Percentiles rank a stretch among this genome's conserved stretches.
Conservation (phyloP, 1,140 invertebrate genomes). For the Diuraphis noxia region DNA sequence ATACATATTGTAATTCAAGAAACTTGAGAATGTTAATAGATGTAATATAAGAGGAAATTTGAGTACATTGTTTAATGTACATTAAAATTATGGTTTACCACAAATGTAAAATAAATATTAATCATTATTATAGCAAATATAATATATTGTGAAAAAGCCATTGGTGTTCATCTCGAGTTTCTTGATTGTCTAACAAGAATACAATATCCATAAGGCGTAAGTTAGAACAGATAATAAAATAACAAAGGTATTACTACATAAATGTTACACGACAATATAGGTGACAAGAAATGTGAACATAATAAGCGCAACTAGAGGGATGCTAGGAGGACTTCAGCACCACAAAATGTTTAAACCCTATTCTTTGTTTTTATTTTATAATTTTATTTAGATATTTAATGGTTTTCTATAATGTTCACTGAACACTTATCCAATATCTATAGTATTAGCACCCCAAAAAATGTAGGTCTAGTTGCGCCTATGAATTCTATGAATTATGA, state of each 20-base stretch:
- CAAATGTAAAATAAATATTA: conserved; percentile 35
- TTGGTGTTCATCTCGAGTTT: conserved; percentile 44
- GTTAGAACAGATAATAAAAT: conserved; percentile 34
- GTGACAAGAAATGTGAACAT: background rate
- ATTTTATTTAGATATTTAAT: background rate
- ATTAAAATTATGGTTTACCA: conserved; percentile 37
- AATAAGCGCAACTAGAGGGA: background rate
- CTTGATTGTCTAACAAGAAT: conserved; percentile 53
- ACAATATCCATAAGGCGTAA: conserved; percentile 12
- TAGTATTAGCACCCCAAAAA: background rate
- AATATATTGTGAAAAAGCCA: conserved; percentile 34
- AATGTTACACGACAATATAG: background rate
- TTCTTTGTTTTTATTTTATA: conserved; percentile 7
- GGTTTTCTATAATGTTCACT: background rate
- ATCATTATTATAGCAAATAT: conserved; percentile 30
- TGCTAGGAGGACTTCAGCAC: background rate
- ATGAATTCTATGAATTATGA: background rate
- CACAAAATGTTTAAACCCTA: background rate
- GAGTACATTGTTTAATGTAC: background rate
- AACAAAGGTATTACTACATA: background rate
- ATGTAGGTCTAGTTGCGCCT: background rate
- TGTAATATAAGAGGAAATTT: background rate
- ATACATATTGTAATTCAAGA: conserved; percentile 45
- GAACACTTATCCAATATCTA: background rate
- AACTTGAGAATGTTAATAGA: conserved; percentile 41